A percentile compares a stretch with the other conserved stretches of the same genome.
These are phyloP conservation scores for Hemiprocne comata DNA, from an alignment of 2,113 vertebrate genomes.

Conservation along the genomic window DNA sequence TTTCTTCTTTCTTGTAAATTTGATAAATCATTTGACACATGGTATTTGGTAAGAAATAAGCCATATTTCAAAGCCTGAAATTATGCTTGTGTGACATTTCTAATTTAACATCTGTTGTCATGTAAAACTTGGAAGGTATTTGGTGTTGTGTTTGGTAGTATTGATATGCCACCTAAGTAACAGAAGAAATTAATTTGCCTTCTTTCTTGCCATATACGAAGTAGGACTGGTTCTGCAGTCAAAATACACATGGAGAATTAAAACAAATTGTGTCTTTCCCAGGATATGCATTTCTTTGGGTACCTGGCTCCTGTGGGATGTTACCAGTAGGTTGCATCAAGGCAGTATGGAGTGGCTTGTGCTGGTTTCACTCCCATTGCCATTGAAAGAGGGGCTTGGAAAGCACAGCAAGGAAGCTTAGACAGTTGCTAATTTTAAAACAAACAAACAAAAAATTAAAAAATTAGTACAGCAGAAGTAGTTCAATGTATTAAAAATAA, in stretches of 20 bases:
- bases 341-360: background rate
- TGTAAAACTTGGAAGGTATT: background rate
- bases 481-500: background rate
- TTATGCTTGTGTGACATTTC: background rate
- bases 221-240: background rate
- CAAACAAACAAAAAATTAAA: background rate
- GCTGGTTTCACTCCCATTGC: background rate
- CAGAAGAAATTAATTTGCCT: background rate
- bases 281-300: background rate
- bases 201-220: background rate
- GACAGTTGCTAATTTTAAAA: background rate
- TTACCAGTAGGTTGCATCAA: background rate
- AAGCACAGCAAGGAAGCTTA: background rate
- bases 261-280: background rate
- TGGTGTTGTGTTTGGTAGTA: background rate
- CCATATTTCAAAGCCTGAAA: background rate
- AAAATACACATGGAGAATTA: background rate
- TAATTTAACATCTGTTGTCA: background rate
- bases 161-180: background rate
- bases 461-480: background rate
- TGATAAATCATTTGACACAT: conserved; percentile 11
- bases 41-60: background rate
- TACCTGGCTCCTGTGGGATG: background rate
- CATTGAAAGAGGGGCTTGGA: background rate
- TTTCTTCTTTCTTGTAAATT: conserved; percentile 1